Evolutionary conservation across 2,797 vertebrate species (phyloP).

Genomic region (Nyctalus aviator): DNA sequence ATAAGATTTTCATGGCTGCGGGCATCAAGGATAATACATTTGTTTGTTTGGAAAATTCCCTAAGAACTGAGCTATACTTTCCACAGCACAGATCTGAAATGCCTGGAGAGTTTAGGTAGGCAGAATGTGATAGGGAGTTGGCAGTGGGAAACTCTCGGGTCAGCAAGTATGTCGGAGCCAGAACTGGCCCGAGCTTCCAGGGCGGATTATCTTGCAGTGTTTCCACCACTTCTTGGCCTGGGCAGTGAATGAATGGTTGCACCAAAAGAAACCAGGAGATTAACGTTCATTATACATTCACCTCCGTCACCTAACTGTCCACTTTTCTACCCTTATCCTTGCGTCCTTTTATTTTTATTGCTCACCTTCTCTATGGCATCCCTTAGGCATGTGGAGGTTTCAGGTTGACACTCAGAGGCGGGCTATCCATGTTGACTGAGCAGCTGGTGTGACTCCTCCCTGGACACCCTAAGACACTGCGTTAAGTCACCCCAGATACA

Average conservation of each 20-base stretch:
- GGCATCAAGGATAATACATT: neutral
- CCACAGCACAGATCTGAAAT: neutral
- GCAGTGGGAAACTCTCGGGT: neutral
- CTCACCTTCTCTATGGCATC: neutral
- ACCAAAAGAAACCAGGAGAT: too few species aligned
- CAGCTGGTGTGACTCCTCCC: neutral
- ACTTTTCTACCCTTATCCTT: rapidly evolving
- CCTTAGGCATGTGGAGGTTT: neutral
- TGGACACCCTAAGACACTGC: neutral
- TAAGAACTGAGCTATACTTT: neutral
- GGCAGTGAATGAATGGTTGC: too few species aligned
- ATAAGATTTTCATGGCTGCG: neutral
- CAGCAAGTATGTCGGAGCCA: neutral
- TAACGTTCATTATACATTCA: rapidly evolving
- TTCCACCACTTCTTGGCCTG: neutral
- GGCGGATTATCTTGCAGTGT: rapidly evolving
- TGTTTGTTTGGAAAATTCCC: neutral
- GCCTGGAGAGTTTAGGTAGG: conserved; percentile 10
- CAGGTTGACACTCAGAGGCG: neutral
- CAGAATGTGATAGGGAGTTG: conserved; percentile 51
- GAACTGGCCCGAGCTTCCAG: rapidly evolving
- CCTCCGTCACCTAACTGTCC: rapidly evolving
- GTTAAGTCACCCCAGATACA: neutral
- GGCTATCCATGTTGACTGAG: neutral
- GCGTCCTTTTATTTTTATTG: neutral